Evolutionary conservation across 2,113 vertebrate species (phyloP), one percentile per base, ranked within the genome.

Genomic region (Zosterops lateralis): DNA sequence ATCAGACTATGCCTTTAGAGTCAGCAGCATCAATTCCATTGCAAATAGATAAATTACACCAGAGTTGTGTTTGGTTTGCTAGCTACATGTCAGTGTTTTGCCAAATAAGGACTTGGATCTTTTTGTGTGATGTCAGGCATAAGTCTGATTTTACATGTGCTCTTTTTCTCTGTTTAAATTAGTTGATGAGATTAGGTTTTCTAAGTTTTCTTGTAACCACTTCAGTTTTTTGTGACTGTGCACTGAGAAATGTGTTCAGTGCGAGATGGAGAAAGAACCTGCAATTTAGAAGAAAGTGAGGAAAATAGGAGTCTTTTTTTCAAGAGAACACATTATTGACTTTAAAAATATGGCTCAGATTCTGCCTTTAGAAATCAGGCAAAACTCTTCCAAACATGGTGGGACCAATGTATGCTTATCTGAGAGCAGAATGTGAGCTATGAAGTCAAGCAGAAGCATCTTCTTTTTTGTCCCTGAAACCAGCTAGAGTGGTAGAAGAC

Each of bases 51-150:
- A 73, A 82, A 73, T 70, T 91, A 50, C 42, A 64, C 24, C 74
- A 74, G 93, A 87, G 87, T 64, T 93, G n/a, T 66, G n/a, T 91
- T 94, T 94, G 36, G 50, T 84, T 85, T 90, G 78, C 93, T 94
- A 95, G 94, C 94, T 95, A 91, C 95, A 74, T 95, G 65, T 90
- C 95, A 90, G 93, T 96, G 94, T 96, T 96, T 95, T 94, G 90
- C 90, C 79, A 94, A 67, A 60, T 90, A 85, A 80, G 72, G 67
- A 19, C n/a, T 94, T 88, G 76, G 73, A 60, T 92, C 54, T 87
- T 89, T 75, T 73, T 64, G 19, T 89, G 29, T 62, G 24, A 40
- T 77, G 32, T 82, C 81, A 85, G 87, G 58, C 18, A 1, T 56
- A 47, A 74, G 71, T 80, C 84, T 85, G 78, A 76, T 91, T 87